Conservation (phyloP, 2,888 invertebrate genomes). For the Shargacucullia verbasci region DNA sequence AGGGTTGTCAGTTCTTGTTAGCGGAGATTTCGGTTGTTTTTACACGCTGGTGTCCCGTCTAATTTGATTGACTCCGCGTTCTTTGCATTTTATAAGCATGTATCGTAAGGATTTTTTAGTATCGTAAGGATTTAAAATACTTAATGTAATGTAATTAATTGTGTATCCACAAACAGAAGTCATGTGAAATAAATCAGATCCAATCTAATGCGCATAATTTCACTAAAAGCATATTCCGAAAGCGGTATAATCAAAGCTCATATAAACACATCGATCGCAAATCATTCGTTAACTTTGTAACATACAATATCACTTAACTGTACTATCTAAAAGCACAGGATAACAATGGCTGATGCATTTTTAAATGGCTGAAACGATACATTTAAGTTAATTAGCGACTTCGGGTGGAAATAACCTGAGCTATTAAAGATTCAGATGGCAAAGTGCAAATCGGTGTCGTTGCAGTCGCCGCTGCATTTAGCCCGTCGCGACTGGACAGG, state of each 20-base stretch:
- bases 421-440: slow-evolving; percentile 83
- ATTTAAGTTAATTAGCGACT: slow-evolving; percentile 77
- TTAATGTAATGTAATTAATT: not conserved
- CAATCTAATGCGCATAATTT: slow-evolving; percentile 19
- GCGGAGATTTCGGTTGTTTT: slow-evolving; percentile 70
- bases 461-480: slow-evolving; percentile 80
- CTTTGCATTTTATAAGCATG: slow-evolving; percentile 17
- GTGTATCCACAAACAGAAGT: not conserved
- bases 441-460: slow-evolving; percentile 86
- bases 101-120: too few species aligned
- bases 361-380: slow-evolving; percentile 48
- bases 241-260: slow-evolving; percentile 23
- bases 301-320: slow-evolving; percentile 45
- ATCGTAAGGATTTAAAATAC: not conserved
- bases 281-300: slow-evolving; percentile 37
- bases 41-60: slow-evolving; percentile 62
- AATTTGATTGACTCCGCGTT: slow-evolving; percentile 70
- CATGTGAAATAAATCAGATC: not conserved
- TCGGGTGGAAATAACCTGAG: slow-evolving; percentile 75
- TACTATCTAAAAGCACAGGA: slow-evolving; percentile 31
- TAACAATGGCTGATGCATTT: slow-evolving; percentile 43
- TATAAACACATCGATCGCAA: slow-evolving; percentile 27
- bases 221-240: slow-evolving; percentile 26
- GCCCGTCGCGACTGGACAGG: slow-evolving; percentile 73
- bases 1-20: slow-evolving; percentile 81